Conservation (phyloP, 2,888 invertebrate species). For the Schizaphis graminum region DNA sequence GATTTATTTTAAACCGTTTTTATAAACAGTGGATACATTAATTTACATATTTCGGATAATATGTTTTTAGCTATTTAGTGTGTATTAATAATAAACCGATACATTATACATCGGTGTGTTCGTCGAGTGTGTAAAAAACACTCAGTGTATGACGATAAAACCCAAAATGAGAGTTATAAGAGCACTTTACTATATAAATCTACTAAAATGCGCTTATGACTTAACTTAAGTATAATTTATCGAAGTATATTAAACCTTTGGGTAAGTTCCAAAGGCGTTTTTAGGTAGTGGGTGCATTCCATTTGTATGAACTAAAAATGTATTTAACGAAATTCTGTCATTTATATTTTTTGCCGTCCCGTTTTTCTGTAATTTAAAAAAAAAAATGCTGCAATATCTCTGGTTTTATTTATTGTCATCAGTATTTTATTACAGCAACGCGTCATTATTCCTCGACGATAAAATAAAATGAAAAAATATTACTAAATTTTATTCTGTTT, state of each 20-base stretch:
- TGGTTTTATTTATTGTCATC: conserved; percentile 41
- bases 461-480: conserved; percentile 29
- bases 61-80: not conserved
- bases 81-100: not conserved
- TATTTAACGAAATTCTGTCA: conserved; percentile 34
- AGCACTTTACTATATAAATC: conserved; percentile 41
- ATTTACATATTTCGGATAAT: not conserved
- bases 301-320: conserved; percentile 24
- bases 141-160: not conserved
- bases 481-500: not conserved
- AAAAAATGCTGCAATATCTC: conserved; percentile 29
- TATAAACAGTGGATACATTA: not conserved
- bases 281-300: conserved; percentile 13
- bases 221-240: conserved; percentile 48
- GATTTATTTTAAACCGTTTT: not conserved
- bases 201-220: conserved; percentile 44
- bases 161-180: not conserved
- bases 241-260: conserved; percentile 35
- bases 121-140: conserved; percentile 16
- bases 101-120: not conserved
- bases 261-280: conserved; percentile 33
- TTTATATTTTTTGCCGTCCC: not conserved
- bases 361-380: conserved; percentile 6
- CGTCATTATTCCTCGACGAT: conserved; percentile 34
- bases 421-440: not conserved